Evolutionary conservation across 2,113 vertebrate species (phyloP), one percentile per base, ranked within the genome.

Genomic region (Lepisosteus osseus): DNA sequence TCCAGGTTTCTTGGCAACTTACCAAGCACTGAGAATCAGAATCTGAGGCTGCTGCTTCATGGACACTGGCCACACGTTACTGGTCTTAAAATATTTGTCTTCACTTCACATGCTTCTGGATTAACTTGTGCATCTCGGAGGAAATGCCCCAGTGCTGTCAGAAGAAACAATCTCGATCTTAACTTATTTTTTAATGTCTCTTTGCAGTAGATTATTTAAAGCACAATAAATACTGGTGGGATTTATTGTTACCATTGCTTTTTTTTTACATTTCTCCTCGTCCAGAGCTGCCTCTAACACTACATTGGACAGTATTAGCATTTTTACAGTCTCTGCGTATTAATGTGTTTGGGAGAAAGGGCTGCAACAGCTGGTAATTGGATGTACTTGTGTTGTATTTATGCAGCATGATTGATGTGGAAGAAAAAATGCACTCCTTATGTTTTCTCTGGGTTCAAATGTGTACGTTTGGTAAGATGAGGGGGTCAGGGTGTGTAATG

Each of bases 121-220:
- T 41, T 13, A 40, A 3, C 57, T 15, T 13, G 14, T 15, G 3
- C 7, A 15, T 61, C 40, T 43, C 44, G 41, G 42, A 43, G 42
- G 3, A 12, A 7, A 11, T 42, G 63, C 40, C 13, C 65, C 44
- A 41, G 11, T 55, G 7, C 54, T 55, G 1, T 7, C 15, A 45
- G 44, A 11, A 45, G 1, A 29, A 29, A 41, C 5, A 47, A n/a
- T 11, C 6, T 61, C 43, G 29, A 66, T 14, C 65, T 45, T 8
- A 45, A 45, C 9, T 65, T 42, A 14, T 65, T 43, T 12, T 29
- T 65, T 65, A 65, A 42, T 65, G 41, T 3, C 61, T 64, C 42
- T 29, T 14, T 61, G 29, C 61, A 65, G 64, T 11, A n/a, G 41
- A 66, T 66, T 66, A 42, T 65, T 65, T 65, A 66, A 66, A 66